phyloP scores from a whole-genome alignment of 2,888 invertebrate genomes.

The Dione vanillae region DNA sequence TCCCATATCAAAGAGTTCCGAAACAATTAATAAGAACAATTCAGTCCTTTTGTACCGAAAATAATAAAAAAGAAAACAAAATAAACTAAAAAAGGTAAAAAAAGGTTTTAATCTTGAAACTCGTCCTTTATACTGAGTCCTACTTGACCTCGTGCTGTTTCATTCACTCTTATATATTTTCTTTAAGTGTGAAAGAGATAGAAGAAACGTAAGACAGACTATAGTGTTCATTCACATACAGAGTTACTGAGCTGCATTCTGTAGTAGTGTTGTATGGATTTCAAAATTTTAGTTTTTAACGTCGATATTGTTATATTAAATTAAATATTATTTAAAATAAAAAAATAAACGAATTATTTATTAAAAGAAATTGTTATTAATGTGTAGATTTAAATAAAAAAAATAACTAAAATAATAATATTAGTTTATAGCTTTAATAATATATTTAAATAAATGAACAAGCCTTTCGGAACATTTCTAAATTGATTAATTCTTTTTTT shows the following conservation, averaged over 20 bases:
- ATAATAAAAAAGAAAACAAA: slow-evolving; percentile 15
- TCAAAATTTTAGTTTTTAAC: slow-evolving; percentile 42
- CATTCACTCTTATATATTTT: slow-evolving; percentile 36
- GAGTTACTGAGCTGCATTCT: slow-evolving; percentile 79
- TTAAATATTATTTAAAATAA: too few relatives aligned
- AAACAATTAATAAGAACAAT: slow-evolving; percentile 34
- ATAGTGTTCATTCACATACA: slow-evolving; percentile 76
- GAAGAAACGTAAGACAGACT: slow-evolving; percentile 56
- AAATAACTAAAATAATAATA: too few relatives aligned
- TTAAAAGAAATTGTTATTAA: too few relatives aligned
- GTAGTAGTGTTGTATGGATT: slow-evolving; percentile 60
- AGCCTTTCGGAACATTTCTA: too few relatives aligned
- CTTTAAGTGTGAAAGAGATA: slow-evolving; percentile 51
- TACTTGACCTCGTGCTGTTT: slow-evolving; percentile 59
- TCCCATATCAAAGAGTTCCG: slow-evolving; percentile 29
- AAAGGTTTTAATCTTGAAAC: slow-evolving; percentile 43
- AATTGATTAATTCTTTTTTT: too few relatives aligned
- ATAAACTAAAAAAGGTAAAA: slow-evolving; percentile 6
- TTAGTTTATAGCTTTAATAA: too few relatives aligned
- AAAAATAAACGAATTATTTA: too few relatives aligned
- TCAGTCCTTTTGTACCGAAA: slow-evolving; percentile 22
- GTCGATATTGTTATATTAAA: slow-evolving; percentile 18
- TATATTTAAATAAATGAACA: too few relatives aligned
- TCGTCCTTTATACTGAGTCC: slow-evolving; percentile 66
- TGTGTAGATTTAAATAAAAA: too few relatives aligned